Evolutionary conservation across 2,113 vertebrate genomes (phyloP).

Genomic region (Larimichthys crocea): DNA sequence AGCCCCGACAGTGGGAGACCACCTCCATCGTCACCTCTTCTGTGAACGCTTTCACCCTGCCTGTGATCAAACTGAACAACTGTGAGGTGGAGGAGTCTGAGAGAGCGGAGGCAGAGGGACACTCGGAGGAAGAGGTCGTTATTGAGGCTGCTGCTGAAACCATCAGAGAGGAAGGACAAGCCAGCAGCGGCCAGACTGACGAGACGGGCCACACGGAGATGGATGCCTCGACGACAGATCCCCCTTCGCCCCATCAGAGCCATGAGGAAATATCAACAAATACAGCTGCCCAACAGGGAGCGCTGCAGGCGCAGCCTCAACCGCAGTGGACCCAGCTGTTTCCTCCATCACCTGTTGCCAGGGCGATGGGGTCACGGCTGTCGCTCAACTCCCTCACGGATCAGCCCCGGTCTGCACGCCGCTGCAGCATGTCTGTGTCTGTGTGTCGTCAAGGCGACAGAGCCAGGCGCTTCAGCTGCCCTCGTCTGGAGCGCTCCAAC

Average conservation of each 20-base stretch:
- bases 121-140: constrained; percentile 37
- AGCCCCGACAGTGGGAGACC: constrained; percentile 83
- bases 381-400: constrained; percentile 83
- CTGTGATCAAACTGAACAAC: constrained; percentile 88
- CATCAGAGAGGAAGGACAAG: constrained; percentile 43
- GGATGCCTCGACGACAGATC: constrained; percentile 34
- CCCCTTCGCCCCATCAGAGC: constrained; percentile 52
- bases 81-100: constrained; percentile 81
- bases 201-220: constrained; percentile 43
- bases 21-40: constrained; percentile 92
- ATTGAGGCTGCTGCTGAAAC: constrained; percentile 46
- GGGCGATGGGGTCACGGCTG: constrained; percentile 78
- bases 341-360: constrained; percentile 73
- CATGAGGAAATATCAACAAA: constrained; percentile 77
- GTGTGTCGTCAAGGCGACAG: constrained; percentile 72
- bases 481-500: constrained; percentile 87
- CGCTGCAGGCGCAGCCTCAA: constrained; percentile 62
- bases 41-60: constrained; percentile 90
- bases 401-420: constrained; percentile 78
- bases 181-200: constrained; percentile 27
- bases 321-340: constrained; percentile 79
- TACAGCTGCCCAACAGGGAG: constrained; percentile 82
- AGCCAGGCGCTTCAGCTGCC: constrained; percentile 87
- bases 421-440: constrained; percentile 76
- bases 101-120: constrained; percentile 51